Evolutionary conservation across 2,113 vertebrate genomes (phyloP), one percentile per base, ranked within the genome.

Genomic region (Thamnaconus septentrionalis): DNA sequence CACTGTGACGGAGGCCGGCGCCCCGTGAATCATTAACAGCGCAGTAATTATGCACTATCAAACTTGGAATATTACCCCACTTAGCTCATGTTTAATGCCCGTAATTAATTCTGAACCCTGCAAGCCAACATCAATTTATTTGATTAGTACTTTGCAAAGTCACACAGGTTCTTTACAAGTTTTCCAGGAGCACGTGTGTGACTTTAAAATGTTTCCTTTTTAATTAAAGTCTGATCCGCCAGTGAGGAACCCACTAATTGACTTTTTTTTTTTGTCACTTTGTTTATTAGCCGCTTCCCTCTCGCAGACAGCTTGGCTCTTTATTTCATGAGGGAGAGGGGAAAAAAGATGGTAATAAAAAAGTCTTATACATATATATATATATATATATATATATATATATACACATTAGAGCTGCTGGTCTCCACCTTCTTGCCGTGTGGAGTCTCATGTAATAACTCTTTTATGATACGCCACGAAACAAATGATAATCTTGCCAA

Each of bases 41-140:
- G 12, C 59, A 75, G 73, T 89, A 85, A 90, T 92, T 89, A 89
- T 76, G 74, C 75, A 75, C 84, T 75, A 87, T 90, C 82, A 90
- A 88, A 90, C 75, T 83, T 85, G 77, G 80, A 89, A 87, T 90
- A 88, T 90, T 86, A 84, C 75, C 69, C 82, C 87, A 90, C 86
- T 92, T 89, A 89, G 85, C 85, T 91, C 66, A 83, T 86, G 86
- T 87, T 91, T 90, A 90, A 90, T 50, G 87, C 80, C 85, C 58
- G 55, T 84, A 83, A 91, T 91, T 91, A 89, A 89, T 91, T 88
- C 84, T 84, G 76, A 84, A 90, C 75, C 88, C 89, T 85, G 85
- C 81, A 67, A 89, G 90, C 91, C 84, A 89, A 89, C 87, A 88
- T 89, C 84, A 84, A 81, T 91, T 91, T 90, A 87, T 91, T 89